Percentiles rank a stretch among this genome's conserved stretches.
These are phyloP conservation scores for Montipora cactus DNA, from an alignment of 64 coral and sea anemone species.

Conservation along the genomic window DNA sequence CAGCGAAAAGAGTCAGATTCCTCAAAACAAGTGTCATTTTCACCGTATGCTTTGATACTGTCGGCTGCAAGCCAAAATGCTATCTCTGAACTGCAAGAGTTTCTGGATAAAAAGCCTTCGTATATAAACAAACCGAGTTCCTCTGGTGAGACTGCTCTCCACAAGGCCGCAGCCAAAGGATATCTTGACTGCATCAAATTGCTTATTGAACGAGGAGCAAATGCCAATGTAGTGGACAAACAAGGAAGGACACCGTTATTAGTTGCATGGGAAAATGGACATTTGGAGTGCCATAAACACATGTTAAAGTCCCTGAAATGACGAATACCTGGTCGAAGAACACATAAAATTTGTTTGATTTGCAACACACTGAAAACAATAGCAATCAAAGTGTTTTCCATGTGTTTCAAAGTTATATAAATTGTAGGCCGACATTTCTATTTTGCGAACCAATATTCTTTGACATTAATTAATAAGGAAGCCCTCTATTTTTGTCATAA, in stretches of 20 bases:
- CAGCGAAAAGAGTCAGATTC: not conserved
- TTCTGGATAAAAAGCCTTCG: conserved; percentile 64
- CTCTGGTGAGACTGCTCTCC: conserved; percentile 76
- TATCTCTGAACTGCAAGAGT: conserved; percentile 60
- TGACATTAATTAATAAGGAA: no score
- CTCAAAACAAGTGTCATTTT: conserved; percentile 67
- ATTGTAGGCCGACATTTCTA: no score
- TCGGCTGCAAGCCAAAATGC: conserved; percentile 72
- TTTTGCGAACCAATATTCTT: no score
- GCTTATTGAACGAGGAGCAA: conserved; percentile 72
- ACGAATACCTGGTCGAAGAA: not conserved
- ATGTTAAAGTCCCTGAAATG: conserved; percentile 60
- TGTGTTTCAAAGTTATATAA: no score
- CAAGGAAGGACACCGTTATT: conserved; percentile 69
- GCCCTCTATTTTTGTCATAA: no score
- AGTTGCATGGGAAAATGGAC: conserved; percentile 71
- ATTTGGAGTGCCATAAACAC: conserved; percentile 71
- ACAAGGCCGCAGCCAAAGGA: conserved; percentile 59
- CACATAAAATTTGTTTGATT: not conserved
- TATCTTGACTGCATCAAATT: conserved; percentile 67
- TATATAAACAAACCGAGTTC: conserved; percentile 81
- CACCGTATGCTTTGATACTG: conserved; percentile 65
- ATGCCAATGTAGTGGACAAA: conserved; percentile 51
- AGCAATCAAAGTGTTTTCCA: no score
- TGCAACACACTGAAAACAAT: not conserved